Conservation (phyloP, 2,113 vertebrate genomes). For the Oncorhynchus gorbuscha region DNA sequence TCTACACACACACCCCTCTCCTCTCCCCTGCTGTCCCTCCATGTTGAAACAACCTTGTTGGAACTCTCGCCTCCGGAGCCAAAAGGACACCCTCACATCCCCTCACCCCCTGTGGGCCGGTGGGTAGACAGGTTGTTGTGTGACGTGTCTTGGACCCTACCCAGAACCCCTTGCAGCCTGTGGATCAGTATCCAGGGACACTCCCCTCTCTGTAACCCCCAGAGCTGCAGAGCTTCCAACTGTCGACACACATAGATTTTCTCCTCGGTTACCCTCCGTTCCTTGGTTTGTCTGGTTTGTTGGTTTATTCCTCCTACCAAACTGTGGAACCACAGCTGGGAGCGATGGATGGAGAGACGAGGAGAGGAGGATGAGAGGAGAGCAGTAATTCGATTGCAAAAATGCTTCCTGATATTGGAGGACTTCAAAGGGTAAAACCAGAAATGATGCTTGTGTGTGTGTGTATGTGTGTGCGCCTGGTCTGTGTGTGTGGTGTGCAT, state of each 20-base stretch:
- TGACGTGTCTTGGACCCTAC: constrained; percentile 19
- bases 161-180: constrained; percentile 30
- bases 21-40: no score
- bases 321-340: constrained; percentile 25
- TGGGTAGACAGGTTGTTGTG: constrained; percentile 38
- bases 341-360: not conserved
- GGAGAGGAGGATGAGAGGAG: not conserved
- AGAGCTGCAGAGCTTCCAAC: constrained; percentile 58
- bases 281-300: constrained; percentile 8
- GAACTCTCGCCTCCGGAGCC: no score
- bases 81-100: no score
- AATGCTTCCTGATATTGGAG: constrained; percentile 66
- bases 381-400: constrained; percentile 69
- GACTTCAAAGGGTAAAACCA: constrained; percentile 64
- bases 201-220: constrained; percentile 54
- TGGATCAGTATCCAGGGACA: constrained; percentile 46
- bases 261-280: constrained; percentile 17
- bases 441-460: constrained; percentile 43
- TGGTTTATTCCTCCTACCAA: not conserved
- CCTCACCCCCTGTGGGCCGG: constrained; percentile 7
- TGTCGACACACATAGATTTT: constrained; percentile 63
- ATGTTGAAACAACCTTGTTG: not conserved
- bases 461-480: not conserved
- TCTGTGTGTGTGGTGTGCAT: constrained; percentile 35
- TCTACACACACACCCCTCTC: not conserved